Evolutionary conservation across 2,797 vertebrate genomes (phyloP).

Genomic region (Mus spretus): DNA sequence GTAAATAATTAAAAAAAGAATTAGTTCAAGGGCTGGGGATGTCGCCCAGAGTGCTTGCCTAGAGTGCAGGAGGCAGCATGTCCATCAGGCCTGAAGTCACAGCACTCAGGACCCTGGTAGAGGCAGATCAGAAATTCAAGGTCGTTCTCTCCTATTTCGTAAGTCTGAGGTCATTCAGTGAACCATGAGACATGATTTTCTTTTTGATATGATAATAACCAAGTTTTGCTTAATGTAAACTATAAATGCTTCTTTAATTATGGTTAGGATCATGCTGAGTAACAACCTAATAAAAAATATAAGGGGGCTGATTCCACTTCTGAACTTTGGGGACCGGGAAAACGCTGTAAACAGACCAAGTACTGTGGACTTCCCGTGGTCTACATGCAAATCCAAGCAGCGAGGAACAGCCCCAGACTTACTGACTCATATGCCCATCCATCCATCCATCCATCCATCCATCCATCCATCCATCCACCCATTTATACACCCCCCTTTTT

Average conservation of each 20-base stretch:
- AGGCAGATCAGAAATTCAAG: background rate
- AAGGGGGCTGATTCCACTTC: background rate
- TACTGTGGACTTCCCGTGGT: background rate
- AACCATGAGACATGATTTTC: background rate
- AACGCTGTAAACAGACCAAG: conserved; percentile 13
- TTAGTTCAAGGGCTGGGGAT: too few species aligned
- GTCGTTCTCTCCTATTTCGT: background rate
- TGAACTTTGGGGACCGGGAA: background rate
- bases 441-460: background rate
- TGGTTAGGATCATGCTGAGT: background rate
- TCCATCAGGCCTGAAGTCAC: background rate
- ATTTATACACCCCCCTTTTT: background rate
- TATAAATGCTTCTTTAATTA: conserved; percentile 5
- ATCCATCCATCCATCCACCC: background rate
- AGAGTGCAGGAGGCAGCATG: background rate
- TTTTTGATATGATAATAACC: background rate
- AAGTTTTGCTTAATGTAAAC: background rate
- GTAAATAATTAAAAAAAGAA: too few species aligned
- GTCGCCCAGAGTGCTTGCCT: background rate
- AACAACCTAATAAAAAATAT: background rate
- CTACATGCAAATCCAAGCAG: background rate
- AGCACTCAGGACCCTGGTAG: background rate
- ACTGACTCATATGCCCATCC: background rate
- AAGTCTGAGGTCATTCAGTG: background rate
- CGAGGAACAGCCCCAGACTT: background rate